These are phyloP conservation scores for Montipora capitata DNA, from an alignment of 92 coral and sea anemone species.

Conservation along the genomic window DNA sequence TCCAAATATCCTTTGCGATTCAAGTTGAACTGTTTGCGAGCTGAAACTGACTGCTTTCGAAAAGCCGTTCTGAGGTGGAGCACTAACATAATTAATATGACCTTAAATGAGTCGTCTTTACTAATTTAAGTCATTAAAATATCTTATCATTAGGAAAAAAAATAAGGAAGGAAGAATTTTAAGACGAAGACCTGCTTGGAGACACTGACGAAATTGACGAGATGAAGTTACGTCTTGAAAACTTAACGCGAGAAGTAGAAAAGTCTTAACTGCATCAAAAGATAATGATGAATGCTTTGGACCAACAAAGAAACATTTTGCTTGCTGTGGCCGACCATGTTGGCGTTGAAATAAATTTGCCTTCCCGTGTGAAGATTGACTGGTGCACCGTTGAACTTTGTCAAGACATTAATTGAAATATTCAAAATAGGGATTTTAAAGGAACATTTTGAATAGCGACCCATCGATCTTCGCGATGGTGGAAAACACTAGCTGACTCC, in stretches of 20 bases:
- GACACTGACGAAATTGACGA: slow-evolving; percentile 59
- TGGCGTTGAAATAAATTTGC: slow-evolving; percentile 50
- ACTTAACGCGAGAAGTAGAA: slow-evolving; percentile 39
- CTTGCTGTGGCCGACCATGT: slow-evolving; percentile 45
- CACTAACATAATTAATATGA: too few relatives aligned
- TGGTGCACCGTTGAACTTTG: neutral
- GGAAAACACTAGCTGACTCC: too few relatives aligned
- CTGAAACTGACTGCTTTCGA: too few relatives aligned
- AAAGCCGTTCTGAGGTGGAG: too few relatives aligned
- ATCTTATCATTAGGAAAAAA: neutral
- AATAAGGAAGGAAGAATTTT: slow-evolving; percentile 42
- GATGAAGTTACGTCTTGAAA: slow-evolving; percentile 33
- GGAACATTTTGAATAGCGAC: too few relatives aligned
- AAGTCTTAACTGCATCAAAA: slow-evolving; percentile 36
- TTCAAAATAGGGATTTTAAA: neutral
- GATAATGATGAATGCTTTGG: slow-evolving; percentile 40
- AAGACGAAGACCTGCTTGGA: slow-evolving; percentile 54
- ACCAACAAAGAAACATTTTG: slow-evolving; percentile 54
- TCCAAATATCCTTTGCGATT: too few relatives aligned
- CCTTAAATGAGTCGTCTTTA: too few relatives aligned
- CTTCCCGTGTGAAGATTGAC: slow-evolving; percentile 42
- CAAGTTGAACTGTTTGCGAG: too few relatives aligned
- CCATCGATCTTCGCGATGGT: too few relatives aligned
- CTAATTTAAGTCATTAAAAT: too few relatives aligned
- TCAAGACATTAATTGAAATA: neutral